Percentiles rank a stretch among this genome's conserved stretches.
Evolutionary conservation across 2,888 invertebrate species (phyloP).

Genomic region (Plusia festucae): DNA sequence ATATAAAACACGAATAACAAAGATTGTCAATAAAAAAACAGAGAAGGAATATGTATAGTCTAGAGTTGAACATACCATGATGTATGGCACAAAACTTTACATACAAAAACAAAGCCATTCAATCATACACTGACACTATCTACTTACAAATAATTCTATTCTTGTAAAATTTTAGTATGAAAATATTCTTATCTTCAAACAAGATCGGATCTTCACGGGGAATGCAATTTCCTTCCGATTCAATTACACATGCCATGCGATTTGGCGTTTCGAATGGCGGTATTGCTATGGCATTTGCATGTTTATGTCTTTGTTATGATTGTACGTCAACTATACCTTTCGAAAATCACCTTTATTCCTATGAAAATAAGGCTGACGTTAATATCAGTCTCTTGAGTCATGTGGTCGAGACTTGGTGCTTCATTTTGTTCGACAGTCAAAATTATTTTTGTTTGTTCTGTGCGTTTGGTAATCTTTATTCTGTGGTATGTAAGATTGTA

Average conservation of each 20-base stretch:
- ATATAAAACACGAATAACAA: neutral
- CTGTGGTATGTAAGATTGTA: neutral
- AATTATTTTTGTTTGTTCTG: conserved; percentile 20
- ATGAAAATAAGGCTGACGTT: neutral
- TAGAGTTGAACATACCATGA: conserved; percentile 40
- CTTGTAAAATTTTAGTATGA: conserved; percentile 43
- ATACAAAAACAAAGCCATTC: conserved; percentile 28
- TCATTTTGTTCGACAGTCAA: conserved; percentile 38
- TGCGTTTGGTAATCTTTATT: neutral
- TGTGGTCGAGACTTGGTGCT: conserved; percentile 2
- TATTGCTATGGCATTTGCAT: conserved; percentile 70
- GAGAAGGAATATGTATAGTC: conserved; percentile 6
- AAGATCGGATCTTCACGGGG: conserved; percentile 67
- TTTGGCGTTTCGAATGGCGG: conserved; percentile 66
- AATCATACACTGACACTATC: conserved; percentile 28
- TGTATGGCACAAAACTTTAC: conserved; percentile 40
- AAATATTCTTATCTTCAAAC: conserved; percentile 57
- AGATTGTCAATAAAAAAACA: neutral
- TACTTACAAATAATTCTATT: conserved; percentile 38
- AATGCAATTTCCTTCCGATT: conserved; percentile 80
- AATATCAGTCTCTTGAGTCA: no score
- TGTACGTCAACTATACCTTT: conserved; percentile 8
- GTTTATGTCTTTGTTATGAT: conserved; percentile 66
- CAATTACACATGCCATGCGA: conserved; percentile 74
- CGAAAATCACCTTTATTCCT: neutral